A percentile compares a stretch with the other conserved stretches of the same genome.
Evolutionary conservation across 2,888 invertebrate genomes (phyloP).

Genomic region (Clanis bilineata): DNA sequence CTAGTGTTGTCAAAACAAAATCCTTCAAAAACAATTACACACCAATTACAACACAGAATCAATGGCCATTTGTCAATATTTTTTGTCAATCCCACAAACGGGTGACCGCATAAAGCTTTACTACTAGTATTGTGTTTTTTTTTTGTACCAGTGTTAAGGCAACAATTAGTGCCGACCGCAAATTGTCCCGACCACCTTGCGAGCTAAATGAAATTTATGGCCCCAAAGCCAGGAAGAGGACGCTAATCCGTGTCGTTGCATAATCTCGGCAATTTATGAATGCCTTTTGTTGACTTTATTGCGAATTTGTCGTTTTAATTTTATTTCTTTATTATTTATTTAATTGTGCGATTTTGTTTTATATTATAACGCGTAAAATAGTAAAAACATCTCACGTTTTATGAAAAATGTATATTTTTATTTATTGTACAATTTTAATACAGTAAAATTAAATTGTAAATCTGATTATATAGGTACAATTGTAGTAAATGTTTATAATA

Average conservation of each 20-base stretch:
- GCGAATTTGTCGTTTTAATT: constrained; percentile 61
- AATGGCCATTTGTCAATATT: constrained; percentile 24
- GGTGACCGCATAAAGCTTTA: constrained; percentile 36
- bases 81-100: constrained; percentile 33
- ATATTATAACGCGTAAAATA: background rate
- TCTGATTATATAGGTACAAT: too few species aligned
- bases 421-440: too few species aligned
- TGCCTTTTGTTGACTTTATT: constrained; percentile 67
- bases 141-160: constrained; percentile 49
- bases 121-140: constrained; percentile 13
- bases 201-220: constrained; percentile 76
- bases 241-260: constrained; percentile 76
- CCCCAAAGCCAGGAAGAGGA: constrained; percentile 72
- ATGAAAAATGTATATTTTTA: background rate
- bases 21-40: constrained; percentile 62
- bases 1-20: constrained; percentile 56
- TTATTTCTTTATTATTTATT: constrained; percentile 45
- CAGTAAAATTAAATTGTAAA: too few species aligned
- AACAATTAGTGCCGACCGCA: constrained; percentile 66
- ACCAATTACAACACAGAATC: constrained; percentile 51
- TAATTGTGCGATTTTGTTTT: background rate
- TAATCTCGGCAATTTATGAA: constrained; percentile 77
- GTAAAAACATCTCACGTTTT: background rate
- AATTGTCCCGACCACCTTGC: constrained; percentile 82
- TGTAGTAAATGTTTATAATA: too few species aligned